Conservation (phyloP, 2,888 invertebrate genomes). For the Lissonota sp. region DNA sequence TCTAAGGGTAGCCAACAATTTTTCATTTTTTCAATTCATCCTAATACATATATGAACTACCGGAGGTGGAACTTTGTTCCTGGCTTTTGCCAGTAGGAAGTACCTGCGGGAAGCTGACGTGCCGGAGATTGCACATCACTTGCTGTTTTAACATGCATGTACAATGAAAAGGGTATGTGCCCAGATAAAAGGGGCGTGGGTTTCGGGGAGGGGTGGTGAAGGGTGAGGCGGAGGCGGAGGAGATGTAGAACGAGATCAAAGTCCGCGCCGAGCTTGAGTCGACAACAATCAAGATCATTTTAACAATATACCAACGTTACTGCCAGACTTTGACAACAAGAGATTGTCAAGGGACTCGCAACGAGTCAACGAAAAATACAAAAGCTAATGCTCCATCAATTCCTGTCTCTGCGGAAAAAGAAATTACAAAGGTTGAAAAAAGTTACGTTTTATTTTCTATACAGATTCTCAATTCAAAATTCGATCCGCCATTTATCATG, state of each 20-base stretch:
- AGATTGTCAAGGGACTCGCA: slow-evolving; percentile 1
- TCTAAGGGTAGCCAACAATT: too few species aligned
- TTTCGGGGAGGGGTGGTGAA: not conserved
- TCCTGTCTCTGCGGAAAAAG: too few species aligned
- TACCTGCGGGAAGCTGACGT: slow-evolving; percentile 31
- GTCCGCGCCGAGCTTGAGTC: slow-evolving; percentile 10
- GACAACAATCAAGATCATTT: slow-evolving; percentile 5
- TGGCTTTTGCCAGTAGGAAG: slow-evolving; percentile 28
- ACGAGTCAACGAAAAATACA: too few species aligned
- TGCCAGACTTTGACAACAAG: not conserved
- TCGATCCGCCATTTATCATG: too few species aligned
- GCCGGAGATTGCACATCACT: slow-evolving; percentile 57
- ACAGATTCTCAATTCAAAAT: too few species aligned
- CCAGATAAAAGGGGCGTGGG: slow-evolving; percentile 13
- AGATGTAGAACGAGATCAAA: slow-evolving; percentile 39
- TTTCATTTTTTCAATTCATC: too few species aligned
- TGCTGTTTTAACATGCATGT: slow-evolving; percentile 16
- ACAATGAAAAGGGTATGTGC: slow-evolving; percentile 19
- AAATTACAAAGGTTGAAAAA: too few species aligned
- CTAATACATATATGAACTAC: not conserved
- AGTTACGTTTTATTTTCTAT: too few species aligned
- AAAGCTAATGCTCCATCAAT: too few species aligned
- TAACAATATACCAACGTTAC: not conserved
- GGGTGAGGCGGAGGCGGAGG: not conserved
- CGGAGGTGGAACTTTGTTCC: slow-evolving; percentile 32